Conservation (phyloP, 2,113 vertebrate genomes). For the Heterochromis multidens region DNA sequence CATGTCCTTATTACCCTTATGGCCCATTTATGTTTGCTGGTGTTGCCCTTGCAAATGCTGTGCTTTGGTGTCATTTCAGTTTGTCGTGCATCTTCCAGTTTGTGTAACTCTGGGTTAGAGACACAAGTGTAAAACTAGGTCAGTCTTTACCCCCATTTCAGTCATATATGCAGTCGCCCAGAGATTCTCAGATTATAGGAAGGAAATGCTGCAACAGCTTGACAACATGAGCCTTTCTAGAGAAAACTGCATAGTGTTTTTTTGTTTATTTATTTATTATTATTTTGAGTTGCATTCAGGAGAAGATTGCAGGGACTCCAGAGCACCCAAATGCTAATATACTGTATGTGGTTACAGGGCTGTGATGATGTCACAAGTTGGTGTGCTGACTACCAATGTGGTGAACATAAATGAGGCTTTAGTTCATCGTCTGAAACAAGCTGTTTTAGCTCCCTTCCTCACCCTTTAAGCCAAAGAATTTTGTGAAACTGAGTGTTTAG, state of each 20-base stretch:
- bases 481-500: fast-evolving
- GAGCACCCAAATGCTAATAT: background rate
- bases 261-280: background rate
- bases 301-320: fast-evolving
- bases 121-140: background rate
- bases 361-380: background rate
- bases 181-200: fast-evolving
- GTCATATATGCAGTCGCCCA: fast-evolving
- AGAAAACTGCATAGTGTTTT: background rate
- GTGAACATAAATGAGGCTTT: too few relatives aligned
- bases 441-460: too few relatives aligned
- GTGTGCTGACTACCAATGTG: background rate
- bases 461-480: background rate
- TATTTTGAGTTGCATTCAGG: too few relatives aligned
- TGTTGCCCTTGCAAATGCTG: too few relatives aligned
- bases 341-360: background rate
- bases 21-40: background rate
- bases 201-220: background rate
- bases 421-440: too few relatives aligned
- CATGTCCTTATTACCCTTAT: background rate
- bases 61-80: fast-evolving
- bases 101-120: fast-evolving
- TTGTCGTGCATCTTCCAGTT: background rate
- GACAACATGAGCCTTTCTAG: background rate
- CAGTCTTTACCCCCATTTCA: too few relatives aligned